Evolutionary conservation across 2,113 vertebrate species (phyloP).

Genomic region (Pycnonotus jocosus): DNA sequence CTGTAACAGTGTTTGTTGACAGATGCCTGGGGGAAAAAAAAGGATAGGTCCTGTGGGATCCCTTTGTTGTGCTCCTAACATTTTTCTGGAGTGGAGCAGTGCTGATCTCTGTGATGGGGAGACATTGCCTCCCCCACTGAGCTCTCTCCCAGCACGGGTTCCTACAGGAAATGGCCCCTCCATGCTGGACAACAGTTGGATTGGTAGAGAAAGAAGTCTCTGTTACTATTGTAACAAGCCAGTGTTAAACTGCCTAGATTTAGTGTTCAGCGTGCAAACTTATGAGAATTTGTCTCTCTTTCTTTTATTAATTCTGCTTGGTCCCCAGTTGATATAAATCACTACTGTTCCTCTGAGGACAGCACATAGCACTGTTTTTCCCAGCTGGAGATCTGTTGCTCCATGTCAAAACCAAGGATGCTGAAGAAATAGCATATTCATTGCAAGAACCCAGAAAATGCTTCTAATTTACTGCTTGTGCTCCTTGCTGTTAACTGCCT

Average conservation of each 20-base stretch:
- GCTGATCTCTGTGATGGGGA: not conserved
- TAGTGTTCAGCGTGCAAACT: not conserved
- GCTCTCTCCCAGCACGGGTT: not conserved
- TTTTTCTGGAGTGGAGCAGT: not conserved
- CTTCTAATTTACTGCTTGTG: not conserved
- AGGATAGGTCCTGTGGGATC: not conserved
- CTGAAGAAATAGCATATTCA: constrained; percentile 1
- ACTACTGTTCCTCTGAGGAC: not conserved
- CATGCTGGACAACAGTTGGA: not conserved
- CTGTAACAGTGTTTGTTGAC: not conserved
- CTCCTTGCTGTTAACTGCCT: not conserved
- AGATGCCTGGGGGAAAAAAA: not conserved
- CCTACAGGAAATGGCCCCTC: not conserved
- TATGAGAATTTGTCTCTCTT: not conserved
- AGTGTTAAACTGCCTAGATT: not conserved
- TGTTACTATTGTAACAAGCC: not conserved
- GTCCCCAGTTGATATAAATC: not conserved
- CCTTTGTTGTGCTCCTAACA: not conserved
- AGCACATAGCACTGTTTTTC: not conserved
- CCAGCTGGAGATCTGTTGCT: not conserved
- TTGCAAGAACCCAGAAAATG: not conserved
- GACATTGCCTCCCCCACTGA: not conserved
- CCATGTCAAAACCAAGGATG: not conserved
- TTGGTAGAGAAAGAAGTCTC: not conserved
- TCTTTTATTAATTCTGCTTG: not conserved